Conservation (phyloP, 53 echinoderm and acorn worm species). For the Mesocentrotus franciscanus region DNA sequence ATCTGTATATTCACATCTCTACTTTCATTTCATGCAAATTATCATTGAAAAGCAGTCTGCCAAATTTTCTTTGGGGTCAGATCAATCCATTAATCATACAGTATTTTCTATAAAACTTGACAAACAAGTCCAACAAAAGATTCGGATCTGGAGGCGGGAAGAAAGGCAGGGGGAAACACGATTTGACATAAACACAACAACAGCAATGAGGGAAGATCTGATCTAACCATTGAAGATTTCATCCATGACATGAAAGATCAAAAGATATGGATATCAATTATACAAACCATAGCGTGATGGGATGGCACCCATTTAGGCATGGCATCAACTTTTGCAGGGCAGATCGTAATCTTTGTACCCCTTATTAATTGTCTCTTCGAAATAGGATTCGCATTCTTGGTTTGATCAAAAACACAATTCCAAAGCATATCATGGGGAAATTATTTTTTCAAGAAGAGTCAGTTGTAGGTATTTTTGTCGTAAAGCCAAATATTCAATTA, state of each 20-base stretch:
- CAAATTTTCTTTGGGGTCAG: neutral
- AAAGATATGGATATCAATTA: slow-evolving; percentile 13
- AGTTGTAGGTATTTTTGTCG: neutral
- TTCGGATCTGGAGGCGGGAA: neutral
- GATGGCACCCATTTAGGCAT: neutral
- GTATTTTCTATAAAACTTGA: neutral
- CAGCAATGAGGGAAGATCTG: neutral
- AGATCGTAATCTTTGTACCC: neutral
- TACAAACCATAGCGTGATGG: neutral
- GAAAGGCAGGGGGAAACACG: neutral
- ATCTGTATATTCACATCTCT: no score
- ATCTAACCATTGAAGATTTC: neutral
- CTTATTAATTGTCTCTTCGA: neutral
- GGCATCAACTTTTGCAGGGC: neutral
- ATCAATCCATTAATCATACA: neutral
- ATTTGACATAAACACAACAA: neutral
- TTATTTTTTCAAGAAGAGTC: neutral
- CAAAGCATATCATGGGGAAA: neutral
- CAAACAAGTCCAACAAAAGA: neutral
- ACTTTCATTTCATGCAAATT: no score
- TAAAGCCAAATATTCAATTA: neutral
- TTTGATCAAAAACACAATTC: neutral
- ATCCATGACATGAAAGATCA: slow-evolving; percentile 2
- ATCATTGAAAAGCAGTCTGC: neutral
- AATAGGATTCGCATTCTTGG: neutral